Percentiles rank a stretch among this genome's conserved stretches.
Evolutionary conservation across 2,797 vertebrate genomes (phyloP).

Genomic region (Molossus molossus): DNA sequence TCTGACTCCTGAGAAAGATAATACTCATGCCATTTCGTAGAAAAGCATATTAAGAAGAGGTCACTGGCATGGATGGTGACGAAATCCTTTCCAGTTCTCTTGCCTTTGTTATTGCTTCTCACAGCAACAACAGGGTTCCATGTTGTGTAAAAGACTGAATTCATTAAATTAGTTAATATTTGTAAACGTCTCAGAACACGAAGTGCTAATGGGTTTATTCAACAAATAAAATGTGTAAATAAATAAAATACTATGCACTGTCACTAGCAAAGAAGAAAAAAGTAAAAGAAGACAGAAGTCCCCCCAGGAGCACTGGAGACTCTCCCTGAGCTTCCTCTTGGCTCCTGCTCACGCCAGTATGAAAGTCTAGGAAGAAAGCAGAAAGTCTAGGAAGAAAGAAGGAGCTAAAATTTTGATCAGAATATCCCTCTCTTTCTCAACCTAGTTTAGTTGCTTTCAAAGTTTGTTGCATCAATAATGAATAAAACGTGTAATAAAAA

Average conservation of each 20-base stretch:
- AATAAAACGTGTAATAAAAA: neutral
- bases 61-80: no score
- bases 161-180: neutral
- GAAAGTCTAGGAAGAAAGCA: neutral
- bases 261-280: neutral
- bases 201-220: neutral
- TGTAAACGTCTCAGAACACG: neutral
- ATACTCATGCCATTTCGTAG: neutral
- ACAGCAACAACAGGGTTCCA: neutral
- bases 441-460: neutral
- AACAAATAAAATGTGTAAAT: neutral
- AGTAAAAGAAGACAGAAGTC: neutral
- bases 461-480: neutral
- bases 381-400: neutral
- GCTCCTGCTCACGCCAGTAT: neutral
- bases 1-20: neutral
- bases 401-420: neutral
- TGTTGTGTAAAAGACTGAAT: neutral
- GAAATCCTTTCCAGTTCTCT: neutral
- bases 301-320: fast-evolving
- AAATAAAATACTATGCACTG: neutral
- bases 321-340: fast-evolving
- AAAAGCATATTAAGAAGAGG: neutral
- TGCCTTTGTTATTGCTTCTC: neutral
- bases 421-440: neutral